phyloP scores from a whole-genome alignment of 2,888 invertebrate genomes.

The Macropis europaea region DNA sequence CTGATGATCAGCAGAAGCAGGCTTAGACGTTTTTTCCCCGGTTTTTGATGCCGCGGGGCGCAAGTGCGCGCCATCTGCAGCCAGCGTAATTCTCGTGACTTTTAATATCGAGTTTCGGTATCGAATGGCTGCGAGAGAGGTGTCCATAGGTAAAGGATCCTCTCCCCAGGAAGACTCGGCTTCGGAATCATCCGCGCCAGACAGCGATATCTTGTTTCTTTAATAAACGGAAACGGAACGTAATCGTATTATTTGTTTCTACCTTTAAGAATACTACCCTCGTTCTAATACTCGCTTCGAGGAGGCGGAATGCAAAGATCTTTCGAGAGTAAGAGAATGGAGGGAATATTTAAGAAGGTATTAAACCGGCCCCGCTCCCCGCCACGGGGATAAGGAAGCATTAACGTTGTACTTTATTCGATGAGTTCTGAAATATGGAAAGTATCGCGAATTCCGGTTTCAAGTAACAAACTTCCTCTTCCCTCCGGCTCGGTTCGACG shows the following conservation, averaged over 20 bases:
- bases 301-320: slow-evolving; percentile 50
- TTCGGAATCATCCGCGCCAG: slow-evolving; percentile 62
- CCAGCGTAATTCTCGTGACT: slow-evolving; percentile 73
- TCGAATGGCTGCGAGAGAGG: slow-evolving; percentile 72
- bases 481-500: slow-evolving; percentile 20
- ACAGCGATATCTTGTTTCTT: slow-evolving; percentile 79
- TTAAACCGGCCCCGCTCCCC: slow-evolving; percentile 69
- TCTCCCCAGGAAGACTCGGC: slow-evolving; percentile 49
- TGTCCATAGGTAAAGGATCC: slow-evolving; percentile 53
- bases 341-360: slow-evolving; percentile 79
- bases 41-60: slow-evolving; percentile 16
- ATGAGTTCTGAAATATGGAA: slow-evolving; percentile 74
- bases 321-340: slow-evolving; percentile 61
- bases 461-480: slow-evolving; percentile 35
- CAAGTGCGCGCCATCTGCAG: slow-evolving; percentile 62
- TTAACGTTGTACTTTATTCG: slow-evolving; percentile 74
- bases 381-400: slow-evolving; percentile 68
- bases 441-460: slow-evolving; percentile 57
- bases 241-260: slow-evolving; percentile 80
- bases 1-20: slow-evolving; percentile 72
- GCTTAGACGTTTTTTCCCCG: slow-evolving; percentile 64
- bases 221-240: slow-evolving; percentile 80
- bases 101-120: slow-evolving; percentile 79
- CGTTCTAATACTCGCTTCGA: slow-evolving; percentile 65
- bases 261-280: slow-evolving; percentile 71